phyloP scores from a whole-genome alignment of 2,113 vertebrate species.

The Phyllostomus hastatus region DNA sequence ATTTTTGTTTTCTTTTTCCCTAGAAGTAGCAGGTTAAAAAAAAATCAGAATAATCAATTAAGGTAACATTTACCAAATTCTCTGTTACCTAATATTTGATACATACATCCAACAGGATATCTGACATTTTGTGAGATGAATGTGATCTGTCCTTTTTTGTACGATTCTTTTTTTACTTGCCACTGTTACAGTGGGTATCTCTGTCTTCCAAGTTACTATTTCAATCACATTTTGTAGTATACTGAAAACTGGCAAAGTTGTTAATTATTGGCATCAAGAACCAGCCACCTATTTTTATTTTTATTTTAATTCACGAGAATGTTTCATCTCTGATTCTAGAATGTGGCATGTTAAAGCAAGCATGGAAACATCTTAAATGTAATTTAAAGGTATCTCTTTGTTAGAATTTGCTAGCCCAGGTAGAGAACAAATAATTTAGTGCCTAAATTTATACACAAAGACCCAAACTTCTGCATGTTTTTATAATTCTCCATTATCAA shows the following conservation, averaged over 20 bases:
- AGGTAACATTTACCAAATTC: not conserved
- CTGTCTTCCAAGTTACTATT: not conserved
- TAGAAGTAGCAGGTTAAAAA: not conserved
- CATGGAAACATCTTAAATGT: slow-evolving; percentile 13
- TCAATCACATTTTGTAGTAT: not conserved
- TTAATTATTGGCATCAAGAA: slow-evolving; percentile 32
- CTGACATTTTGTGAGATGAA: not conserved
- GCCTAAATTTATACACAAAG: slow-evolving; percentile 31
- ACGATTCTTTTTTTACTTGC: not conserved
- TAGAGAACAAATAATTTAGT: slow-evolving; percentile 27
- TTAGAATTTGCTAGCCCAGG: slow-evolving; percentile 16
- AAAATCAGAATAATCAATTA: not conserved
- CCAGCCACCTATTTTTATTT: slow-evolving; percentile 13
- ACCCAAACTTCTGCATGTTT: not conserved
- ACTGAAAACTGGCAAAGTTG: not conserved
- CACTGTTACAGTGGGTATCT: not conserved
- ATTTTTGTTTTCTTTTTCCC: not conserved
- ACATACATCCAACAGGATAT: not conserved
- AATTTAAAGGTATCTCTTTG: slow-evolving; percentile 3
- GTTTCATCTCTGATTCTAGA: slow-evolving; percentile 14
- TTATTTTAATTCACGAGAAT: not conserved
- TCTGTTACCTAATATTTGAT: not conserved
- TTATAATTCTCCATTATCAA: slow-evolving; percentile 34
- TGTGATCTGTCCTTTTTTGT: not conserved
- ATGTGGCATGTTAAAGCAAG: not conserved